Percentiles rank a stretch among this genome's conserved stretches.
phyloP scores from a whole-genome alignment of 2,797 vertebrate species.

The Brachymystax lenok region DNA sequence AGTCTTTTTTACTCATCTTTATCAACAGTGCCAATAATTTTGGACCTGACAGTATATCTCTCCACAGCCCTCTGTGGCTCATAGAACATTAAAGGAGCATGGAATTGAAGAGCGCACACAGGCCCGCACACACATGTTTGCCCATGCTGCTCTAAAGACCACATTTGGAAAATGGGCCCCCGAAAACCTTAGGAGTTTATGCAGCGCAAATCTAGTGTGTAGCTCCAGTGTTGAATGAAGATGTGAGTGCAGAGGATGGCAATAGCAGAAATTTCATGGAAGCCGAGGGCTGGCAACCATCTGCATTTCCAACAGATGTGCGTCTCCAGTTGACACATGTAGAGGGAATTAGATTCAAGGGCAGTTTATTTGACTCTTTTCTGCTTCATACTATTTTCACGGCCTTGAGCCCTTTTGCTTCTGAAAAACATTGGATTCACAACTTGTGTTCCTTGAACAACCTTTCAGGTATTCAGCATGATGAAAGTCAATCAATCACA shows the following conservation, averaged over 20 bases:
- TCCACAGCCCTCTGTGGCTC: constrained; percentile 30
- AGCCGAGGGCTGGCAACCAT: constrained; percentile 4
- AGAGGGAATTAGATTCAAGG: constrained; percentile 1
- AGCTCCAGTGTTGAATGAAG: background rate
- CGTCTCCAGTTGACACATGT: constrained; percentile 6
- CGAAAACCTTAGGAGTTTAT: background rate
- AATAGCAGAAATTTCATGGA: constrained; percentile 15
- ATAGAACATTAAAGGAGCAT: constrained; percentile 36
- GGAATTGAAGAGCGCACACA: constrained; percentile 25
- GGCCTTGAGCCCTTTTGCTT: background rate
- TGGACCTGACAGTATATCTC: background rate
- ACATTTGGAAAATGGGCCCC: background rate
- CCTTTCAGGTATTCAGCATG: background rate
- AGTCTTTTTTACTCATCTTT: too few relatives aligned
- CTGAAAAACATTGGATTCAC: background rate
- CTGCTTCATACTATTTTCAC: background rate
- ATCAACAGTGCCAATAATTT: too few relatives aligned
- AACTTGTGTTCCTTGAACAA: background rate
- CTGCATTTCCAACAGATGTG: constrained; percentile 26
- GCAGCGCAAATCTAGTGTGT: background rate
- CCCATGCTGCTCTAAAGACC: background rate
- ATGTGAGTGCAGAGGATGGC: constrained; percentile 9
- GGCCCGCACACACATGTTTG: background rate
- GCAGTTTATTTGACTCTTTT: background rate
- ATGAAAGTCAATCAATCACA: background rate